Evolutionary conservation across 2,888 invertebrate genomes (phyloP).

Genomic region (Bedellia somnulentella): DNA sequence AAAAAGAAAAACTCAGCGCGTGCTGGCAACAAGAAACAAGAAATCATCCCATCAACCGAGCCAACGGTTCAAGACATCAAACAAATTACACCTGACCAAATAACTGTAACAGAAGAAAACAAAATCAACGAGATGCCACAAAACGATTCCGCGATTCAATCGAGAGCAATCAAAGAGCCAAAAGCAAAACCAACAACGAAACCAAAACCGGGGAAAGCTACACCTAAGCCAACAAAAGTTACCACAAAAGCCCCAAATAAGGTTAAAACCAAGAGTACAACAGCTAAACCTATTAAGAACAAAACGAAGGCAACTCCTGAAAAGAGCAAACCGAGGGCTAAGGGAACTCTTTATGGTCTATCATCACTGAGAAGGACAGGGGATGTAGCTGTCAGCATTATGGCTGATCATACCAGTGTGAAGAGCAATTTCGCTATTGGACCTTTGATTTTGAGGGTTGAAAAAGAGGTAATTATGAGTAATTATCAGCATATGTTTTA

Average conservation of each 20-base stretch:
- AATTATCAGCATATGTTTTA: constrained; percentile 1
- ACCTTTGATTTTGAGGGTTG: constrained; percentile 76
- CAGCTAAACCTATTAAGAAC: constrained; percentile 35
- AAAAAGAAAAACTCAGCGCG: constrained; percentile 44
- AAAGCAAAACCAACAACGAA: constrained; percentile 37
- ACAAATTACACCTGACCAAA: constrained; percentile 16
- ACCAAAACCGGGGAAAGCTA: constrained; percentile 21
- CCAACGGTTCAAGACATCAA: constrained; percentile 7
- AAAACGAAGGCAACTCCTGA: constrained; percentile 34
- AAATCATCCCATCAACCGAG: constrained; percentile 20
- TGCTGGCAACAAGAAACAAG: constrained; percentile 20
- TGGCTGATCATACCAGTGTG: constrained; percentile 79
- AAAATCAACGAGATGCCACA: too few species aligned
- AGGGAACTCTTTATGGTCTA: constrained; percentile 78
- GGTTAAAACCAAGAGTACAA: constrained; percentile 31
- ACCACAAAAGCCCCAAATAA: constrained; percentile 15
- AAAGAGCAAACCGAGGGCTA: constrained; percentile 66
- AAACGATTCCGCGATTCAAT: constrained; percentile 14
- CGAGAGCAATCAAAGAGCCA: constrained; percentile 35
- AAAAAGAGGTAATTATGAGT: constrained; percentile 60
- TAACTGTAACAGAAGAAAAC: constrained; percentile 12
- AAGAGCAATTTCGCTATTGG: constrained; percentile 81
- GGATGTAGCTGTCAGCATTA: constrained; percentile 78
- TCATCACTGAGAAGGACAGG: constrained; percentile 78
- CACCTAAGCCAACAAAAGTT: constrained; percentile 20